These are phyloP conservation scores for Drosophila setosimentum DNA, from an alignment of 2,888 invertebrate species.

Conservation along the genomic window DNA sequence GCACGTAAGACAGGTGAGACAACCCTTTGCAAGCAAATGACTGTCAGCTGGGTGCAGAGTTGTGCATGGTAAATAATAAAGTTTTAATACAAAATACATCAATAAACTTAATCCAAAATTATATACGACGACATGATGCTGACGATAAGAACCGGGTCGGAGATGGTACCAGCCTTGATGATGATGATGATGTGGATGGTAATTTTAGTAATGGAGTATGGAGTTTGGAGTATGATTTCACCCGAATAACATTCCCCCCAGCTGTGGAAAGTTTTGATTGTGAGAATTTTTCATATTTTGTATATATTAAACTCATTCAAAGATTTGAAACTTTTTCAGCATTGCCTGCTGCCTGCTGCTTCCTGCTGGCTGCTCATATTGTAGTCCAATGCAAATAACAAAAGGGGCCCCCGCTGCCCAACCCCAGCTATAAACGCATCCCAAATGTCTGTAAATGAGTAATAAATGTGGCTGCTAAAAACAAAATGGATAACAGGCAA, in stretches of 20 bases:
- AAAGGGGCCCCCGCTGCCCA: slow-evolving; percentile 35
- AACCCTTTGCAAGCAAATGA: slow-evolving; percentile 24
- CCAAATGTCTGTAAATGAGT: slow-evolving; percentile 72
- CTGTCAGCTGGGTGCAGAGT: slow-evolving; percentile 16
- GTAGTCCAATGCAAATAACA: slow-evolving; percentile 67
- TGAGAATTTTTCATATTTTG: slow-evolving; percentile 51
- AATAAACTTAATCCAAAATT: slow-evolving; percentile 68
- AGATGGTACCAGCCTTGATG: neutral
- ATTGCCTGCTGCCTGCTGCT: slow-evolving; percentile 24
- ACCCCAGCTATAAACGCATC: slow-evolving; percentile 10
- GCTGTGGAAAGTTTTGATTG: slow-evolving; percentile 32
- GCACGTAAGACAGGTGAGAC: neutral
- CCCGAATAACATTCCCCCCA: neutral
- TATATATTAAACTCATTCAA: slow-evolving; percentile 68
- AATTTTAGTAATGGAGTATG: slow-evolving; percentile 22
- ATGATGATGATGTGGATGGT: slow-evolving; percentile 15
- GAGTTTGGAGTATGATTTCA: slow-evolving; percentile 2
- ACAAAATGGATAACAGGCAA: slow-evolving; percentile 2
- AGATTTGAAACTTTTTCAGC: slow-evolving; percentile 67
- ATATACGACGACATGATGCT: slow-evolving; percentile 47
- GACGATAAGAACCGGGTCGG: slow-evolving; percentile 15
- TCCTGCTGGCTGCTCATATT: slow-evolving; percentile 53
- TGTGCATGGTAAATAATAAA: slow-evolving; percentile 5
- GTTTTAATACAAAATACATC: slow-evolving; percentile 58
- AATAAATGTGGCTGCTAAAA: slow-evolving; percentile 66